phyloP scores from a whole-genome alignment of 2,888 invertebrate species.

The Lysandra bellargus region DNA sequence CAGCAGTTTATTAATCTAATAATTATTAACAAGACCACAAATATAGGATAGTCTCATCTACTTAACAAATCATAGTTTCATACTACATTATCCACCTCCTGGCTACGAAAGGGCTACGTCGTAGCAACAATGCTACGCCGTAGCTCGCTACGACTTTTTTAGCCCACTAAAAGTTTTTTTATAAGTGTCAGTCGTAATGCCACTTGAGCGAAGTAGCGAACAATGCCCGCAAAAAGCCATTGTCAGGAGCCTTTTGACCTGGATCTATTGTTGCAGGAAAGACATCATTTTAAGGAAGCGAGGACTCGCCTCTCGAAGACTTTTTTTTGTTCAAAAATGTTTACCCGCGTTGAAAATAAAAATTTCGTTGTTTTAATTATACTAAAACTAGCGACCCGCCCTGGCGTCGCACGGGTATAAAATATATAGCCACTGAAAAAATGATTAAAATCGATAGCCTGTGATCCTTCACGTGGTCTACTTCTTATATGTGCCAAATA shows the following conservation, averaged over 20 bases:
- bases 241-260: conserved; percentile 50
- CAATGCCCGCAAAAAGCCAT: conserved; percentile 46
- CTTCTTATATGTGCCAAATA: too few species aligned
- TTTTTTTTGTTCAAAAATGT: conserved; percentile 37
- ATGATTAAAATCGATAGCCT: too few species aligned
- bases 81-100: not conserved
- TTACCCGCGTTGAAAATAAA: not conserved
- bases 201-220: conserved; percentile 45
- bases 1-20: not conserved
- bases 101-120: conserved; percentile 28
- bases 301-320: conserved; percentile 41
- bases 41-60: too few species aligned
- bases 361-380: conserved; percentile 11
- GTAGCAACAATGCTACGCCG: conserved; percentile 32
- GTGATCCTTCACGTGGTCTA: too few species aligned
- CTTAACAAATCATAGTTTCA: too few species aligned
- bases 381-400: not conserved
- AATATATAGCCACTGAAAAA: too few species aligned
- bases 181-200: conserved; percentile 45
- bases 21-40: too few species aligned
- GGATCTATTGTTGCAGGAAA: conserved; percentile 46
- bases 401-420: too few species aligned
- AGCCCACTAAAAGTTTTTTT: conserved; percentile 37
- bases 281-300: conserved; percentile 42
- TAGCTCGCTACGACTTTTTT: conserved; percentile 34